Evolutionary conservation across 2,888 invertebrate genomes (phyloP).

Genomic region (Watsonalla binaria): DNA sequence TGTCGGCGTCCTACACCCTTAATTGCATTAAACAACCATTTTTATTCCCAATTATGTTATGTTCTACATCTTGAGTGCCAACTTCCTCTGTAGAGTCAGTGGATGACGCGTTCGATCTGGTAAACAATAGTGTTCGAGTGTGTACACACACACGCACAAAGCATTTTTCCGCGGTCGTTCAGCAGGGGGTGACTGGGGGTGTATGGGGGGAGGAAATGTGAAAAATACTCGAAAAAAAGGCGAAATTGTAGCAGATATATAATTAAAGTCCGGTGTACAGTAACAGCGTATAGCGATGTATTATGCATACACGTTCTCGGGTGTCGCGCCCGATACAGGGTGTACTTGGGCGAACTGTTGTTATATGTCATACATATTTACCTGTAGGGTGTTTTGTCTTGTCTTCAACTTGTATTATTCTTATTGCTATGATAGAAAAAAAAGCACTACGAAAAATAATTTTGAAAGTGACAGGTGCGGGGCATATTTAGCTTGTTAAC

Average conservation of each 20-base stretch:
- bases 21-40: constrained; percentile 67
- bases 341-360: constrained; percentile 22
- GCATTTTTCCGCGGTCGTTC: constrained; percentile 65
- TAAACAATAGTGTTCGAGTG: constrained; percentile 24
- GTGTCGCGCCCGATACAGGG: constrained; percentile 52
- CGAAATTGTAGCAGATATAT: constrained; percentile 79
- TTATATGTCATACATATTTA: background rate
- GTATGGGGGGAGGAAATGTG: constrained; percentile 71
- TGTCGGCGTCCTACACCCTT: constrained; percentile 60
- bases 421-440: too few relatives aligned
- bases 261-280: constrained; percentile 76
- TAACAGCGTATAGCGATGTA: constrained; percentile 68
- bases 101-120: constrained; percentile 5
- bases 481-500: too few relatives aligned
- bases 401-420: too few relatives aligned
- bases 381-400: too few relatives aligned
- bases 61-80: background rate
- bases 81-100: background rate
- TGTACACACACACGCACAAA: constrained; percentile 54
- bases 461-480: too few relatives aligned
- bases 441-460: too few relatives aligned
- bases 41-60: constrained; percentile 40
- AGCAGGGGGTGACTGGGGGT: constrained; percentile 55
- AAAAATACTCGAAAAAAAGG: constrained; percentile 80
- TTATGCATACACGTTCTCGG: constrained; percentile 68